A percentile compares a stretch with the other conserved stretches of the same genome.
Conservation (phyloP, 2,888 invertebrate genomes). For the Agrotis segetum region DNA sequence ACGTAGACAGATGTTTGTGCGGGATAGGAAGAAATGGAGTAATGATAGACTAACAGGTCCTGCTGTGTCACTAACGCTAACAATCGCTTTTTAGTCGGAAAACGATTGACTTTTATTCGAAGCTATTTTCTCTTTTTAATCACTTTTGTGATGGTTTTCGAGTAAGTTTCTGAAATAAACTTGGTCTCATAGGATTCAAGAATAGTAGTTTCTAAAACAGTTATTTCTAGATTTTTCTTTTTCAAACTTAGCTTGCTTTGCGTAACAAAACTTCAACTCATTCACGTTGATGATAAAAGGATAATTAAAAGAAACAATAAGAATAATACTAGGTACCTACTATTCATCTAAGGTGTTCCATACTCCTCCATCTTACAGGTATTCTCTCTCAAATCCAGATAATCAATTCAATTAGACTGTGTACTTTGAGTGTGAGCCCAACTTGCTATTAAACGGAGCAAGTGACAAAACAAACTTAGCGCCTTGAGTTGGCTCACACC, state of each 20-base stretch:
- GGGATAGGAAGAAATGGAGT: constrained; percentile 23
- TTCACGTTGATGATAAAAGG: not conserved
- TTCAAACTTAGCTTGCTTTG: too few relatives aligned
- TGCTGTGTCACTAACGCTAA: constrained; percentile 1
- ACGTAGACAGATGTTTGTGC: constrained; percentile 53
- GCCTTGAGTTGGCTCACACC: constrained; percentile 50
- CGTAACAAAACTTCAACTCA: too few relatives aligned
- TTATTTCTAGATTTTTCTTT: too few relatives aligned
- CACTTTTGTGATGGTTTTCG: not conserved
- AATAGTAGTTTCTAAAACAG: too few relatives aligned
- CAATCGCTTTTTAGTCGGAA: not conserved
- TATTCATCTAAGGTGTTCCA: not conserved
- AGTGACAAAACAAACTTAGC: constrained; percentile 68
- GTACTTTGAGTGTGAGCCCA: constrained; percentile 55
- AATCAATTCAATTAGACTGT: constrained; percentile 65
- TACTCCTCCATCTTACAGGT: constrained; percentile 28
- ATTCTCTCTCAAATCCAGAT: constrained; percentile 50
- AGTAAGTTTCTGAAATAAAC: not conserved
- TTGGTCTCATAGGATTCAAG: not conserved
- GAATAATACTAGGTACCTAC: too few relatives aligned
- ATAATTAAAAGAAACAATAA: not conserved
- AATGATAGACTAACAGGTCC: constrained; percentile 34
- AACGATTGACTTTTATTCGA: not conserved
- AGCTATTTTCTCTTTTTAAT: not conserved
- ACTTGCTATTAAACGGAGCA: constrained; percentile 63